A percentile compares a stretch with the other conserved stretches of the same genome.
These are phyloP conservation scores for Amphimedon queenslandica DNA, from an alignment of 37 sponge, comb jelly and placozoan genomes.

Conservation along the genomic window DNA sequence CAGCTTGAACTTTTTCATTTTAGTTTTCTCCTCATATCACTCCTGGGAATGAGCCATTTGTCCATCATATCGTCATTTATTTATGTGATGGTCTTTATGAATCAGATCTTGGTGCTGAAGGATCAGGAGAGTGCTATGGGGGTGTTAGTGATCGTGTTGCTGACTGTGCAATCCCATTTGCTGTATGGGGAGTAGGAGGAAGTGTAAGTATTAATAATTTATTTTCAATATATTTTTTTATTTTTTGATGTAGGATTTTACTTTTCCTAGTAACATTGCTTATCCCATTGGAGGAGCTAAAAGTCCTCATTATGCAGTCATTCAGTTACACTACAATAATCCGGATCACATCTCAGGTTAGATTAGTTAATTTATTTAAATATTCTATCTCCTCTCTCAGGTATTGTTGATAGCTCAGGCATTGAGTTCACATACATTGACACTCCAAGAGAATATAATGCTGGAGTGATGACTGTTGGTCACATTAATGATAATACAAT, in stretches of 20 bases:
- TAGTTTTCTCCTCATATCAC: conserved; percentile 21
- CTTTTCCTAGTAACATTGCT: conserved; percentile 51
- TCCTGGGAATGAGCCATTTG: conserved; percentile 7
- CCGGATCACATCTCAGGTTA: conserved; percentile 24
- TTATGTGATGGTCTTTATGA: neutral
- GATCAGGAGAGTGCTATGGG: neutral
- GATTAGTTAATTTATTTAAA: neutral
- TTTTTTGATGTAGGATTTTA: conserved; percentile 37
- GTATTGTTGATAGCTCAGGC: conserved; percentile 42
- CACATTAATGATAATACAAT: neutral
- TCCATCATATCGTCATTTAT: conserved; percentile 45
- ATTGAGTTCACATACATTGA: conserved; percentile 23
- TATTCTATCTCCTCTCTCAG: conserved; percentile 9
- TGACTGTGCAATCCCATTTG: conserved; percentile 20
- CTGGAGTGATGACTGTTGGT: conserved; percentile 30
- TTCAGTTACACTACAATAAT: conserved; percentile 75
- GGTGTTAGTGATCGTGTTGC: neutral
- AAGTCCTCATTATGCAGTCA: conserved; percentile 10
- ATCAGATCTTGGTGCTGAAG: conserved; percentile 3
- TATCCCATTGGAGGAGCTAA: conserved; percentile 64
- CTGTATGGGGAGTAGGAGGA: conserved; percentile 57
- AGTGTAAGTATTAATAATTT: conserved; percentile 19
- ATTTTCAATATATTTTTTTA: neutral
- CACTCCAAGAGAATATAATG: conserved; percentile 1
- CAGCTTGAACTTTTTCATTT: neutral